A percentile compares a stretch with the other conserved stretches of the same genome.
phyloP scores from a whole-genome alignment of 2,797 vertebrate genomes.

The Linurgus olivaceus region DNA sequence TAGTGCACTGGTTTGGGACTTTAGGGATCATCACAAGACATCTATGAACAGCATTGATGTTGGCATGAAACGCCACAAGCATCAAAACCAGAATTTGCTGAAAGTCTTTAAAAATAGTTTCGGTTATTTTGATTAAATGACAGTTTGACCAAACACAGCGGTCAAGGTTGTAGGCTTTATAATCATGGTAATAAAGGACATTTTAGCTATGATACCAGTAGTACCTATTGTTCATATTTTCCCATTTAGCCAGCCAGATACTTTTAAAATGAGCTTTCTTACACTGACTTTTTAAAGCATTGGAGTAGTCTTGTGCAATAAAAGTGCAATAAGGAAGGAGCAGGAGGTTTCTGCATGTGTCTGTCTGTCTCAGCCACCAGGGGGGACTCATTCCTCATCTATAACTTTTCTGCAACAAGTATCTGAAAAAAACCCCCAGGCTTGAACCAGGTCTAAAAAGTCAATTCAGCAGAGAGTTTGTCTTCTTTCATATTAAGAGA shows the following conservation, averaged over 20 bases:
- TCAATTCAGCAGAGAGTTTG: not conserved
- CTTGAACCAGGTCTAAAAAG: not conserved
- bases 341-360: not conserved
- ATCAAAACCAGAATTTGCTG: not conserved
- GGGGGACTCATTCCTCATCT: conserved; percentile 52
- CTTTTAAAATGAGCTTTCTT: not conserved
- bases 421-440: not conserved
- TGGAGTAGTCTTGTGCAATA: not conserved
- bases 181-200: not conserved
- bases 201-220: not conserved
- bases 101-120: not conserved
- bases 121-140: not conserved
- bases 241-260: not conserved
- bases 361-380: conserved; percentile 44
- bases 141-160: not conserved
- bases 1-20: not conserved
- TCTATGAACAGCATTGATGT: accelerated
- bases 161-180: not conserved
- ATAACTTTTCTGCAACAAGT: not conserved
- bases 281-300: not conserved
- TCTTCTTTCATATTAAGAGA: not conserved
- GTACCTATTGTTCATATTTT: not conserved
- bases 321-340: not conserved
- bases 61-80: not conserved
- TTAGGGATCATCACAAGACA: not conserved